Conservation (phyloP, 2,797 vertebrate genomes). For the Merluccius polli region DNA sequence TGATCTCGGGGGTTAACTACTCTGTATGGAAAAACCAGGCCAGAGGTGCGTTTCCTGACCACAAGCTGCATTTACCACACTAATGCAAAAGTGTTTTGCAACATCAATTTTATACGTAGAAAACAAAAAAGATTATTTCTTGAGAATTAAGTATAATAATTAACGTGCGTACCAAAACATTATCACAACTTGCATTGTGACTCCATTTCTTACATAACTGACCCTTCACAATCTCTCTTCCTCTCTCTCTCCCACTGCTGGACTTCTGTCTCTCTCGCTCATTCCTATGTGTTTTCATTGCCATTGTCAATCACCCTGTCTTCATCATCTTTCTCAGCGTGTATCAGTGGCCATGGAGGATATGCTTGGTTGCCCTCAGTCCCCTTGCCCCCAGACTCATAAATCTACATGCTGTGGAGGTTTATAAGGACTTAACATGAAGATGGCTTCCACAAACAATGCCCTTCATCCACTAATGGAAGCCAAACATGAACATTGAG, state of each 20-base stretch:
- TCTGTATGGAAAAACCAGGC: constrained; percentile 52
- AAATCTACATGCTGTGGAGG: constrained; percentile 62
- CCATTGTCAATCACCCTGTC: constrained; percentile 16
- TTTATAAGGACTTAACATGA: constrained; percentile 70
- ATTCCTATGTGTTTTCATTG: constrained; percentile 21
- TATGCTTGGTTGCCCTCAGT: constrained; percentile 51
- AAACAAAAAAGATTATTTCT: constrained; percentile 26
- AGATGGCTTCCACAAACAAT: constrained; percentile 66
- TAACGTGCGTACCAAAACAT: constrained; percentile 6
- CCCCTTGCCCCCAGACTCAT: constrained; percentile 56
- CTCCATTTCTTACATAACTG: constrained; percentile 9
- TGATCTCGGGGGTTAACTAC: constrained; percentile 57
- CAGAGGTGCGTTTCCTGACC: constrained; percentile 46
- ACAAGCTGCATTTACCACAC: constrained; percentile 42
- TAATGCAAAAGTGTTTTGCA: constrained; percentile 44
- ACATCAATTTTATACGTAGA: constrained; percentile 25
- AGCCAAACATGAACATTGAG: constrained; percentile 58
- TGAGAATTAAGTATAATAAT: constrained; percentile 12
- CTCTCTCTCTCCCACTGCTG: constrained; percentile 12
- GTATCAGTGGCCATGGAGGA: constrained; percentile 40
- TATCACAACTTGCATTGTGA: constrained; percentile 6
- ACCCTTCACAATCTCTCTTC: constrained; percentile 2
- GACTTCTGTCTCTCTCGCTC: constrained; percentile 5
- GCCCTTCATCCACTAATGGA: constrained; percentile 66
- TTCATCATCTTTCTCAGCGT: constrained; percentile 24